Base-by-base conservation (phyloP, 2,888 invertebrate species). In the Aspidiotus rigidus region DNA sequence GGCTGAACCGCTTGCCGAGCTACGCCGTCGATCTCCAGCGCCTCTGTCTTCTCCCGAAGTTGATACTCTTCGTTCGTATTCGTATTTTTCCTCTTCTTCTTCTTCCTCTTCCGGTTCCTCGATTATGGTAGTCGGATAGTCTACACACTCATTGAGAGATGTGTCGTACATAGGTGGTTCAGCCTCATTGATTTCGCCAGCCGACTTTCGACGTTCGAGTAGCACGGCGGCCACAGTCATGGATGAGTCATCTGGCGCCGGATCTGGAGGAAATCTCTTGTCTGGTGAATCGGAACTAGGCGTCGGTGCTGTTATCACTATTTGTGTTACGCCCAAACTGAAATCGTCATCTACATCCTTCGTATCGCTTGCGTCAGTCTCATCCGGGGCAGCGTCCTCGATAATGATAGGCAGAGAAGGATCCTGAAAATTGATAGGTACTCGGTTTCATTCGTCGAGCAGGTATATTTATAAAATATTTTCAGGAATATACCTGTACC, bases 241-340 rank as follows among this genome's bases (percentile, higher is more conserved):
- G 28, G 70, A 71, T 0, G 73, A 67, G 53, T 64, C 72, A 9
- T 73, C 73, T 39, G 73, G 74, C 28, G 71, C 72, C 56, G 71
- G 73, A 9, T 74, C 73, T 11, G 87, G 86, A 13, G 90, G 90
- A 80, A 90, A 90, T 49, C 86, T 84, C 76, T 85, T 86, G 74
- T 90, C 90, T 55, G 89, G 84, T 76, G 91, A 90, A 79, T 94
- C 93, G 75, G 86, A 81, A 89, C 91, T 91, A 59, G 94, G 94
- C 57, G 94, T 94, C 73, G 94, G 93, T 69, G 93, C 93, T 61
- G 93, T 94, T 78, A 94, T 93, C 71, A 93, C 91, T 75, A 94
- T 93, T 79, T 91, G 89, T 66, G 90, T 91, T 74, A 90, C 90
- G 72, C 89, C 90, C 72, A 92, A 82, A 74, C 88, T 88, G 74